phyloP scores from a whole-genome alignment of 2,888 invertebrate species.

The Tricholauxania praeusta region DNA sequence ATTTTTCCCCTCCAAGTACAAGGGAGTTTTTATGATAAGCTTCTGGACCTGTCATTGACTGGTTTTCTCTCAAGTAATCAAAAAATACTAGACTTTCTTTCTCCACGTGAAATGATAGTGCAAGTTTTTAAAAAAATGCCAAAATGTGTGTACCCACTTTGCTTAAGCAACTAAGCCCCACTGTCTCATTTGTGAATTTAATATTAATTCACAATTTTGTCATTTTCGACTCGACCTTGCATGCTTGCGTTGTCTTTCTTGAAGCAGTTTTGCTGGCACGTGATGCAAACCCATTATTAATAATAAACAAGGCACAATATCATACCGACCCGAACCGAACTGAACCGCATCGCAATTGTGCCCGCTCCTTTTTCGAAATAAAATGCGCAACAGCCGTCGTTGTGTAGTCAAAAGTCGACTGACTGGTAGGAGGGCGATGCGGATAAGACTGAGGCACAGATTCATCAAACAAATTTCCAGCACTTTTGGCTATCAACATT shows the following conservation, averaged over 20 bases:
- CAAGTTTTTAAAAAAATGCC: no score
- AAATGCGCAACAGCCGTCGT: constrained; percentile 24
- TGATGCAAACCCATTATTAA: constrained; percentile 31
- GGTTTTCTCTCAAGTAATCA: no score
- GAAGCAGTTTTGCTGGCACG: constrained; percentile 8
- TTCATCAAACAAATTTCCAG: constrained; percentile 22
- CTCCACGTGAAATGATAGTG: no score
- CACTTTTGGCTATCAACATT: constrained; percentile 7
- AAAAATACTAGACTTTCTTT: no score
- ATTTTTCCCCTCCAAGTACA: no score
- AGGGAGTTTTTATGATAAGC: no score
- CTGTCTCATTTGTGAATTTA: not conserved
- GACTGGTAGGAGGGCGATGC: not conserved
- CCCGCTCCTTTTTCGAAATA: no score
- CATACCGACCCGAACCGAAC: not conserved
- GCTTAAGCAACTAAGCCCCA: no score
- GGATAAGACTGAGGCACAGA: not conserved
- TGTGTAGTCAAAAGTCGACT: not conserved
- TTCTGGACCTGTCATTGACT: no score
- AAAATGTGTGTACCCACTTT: no score
- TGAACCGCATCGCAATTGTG: not conserved
- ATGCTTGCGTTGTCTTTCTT: constrained; percentile 8
- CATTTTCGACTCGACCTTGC: constrained; percentile 18
- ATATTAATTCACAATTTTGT: constrained; percentile 21
- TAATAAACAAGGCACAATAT: constrained; percentile 12